These are phyloP conservation scores for Gymnobelideus leadbeateri DNA, from an alignment of 2,113 vertebrate species.

Conservation along the genomic window DNA sequence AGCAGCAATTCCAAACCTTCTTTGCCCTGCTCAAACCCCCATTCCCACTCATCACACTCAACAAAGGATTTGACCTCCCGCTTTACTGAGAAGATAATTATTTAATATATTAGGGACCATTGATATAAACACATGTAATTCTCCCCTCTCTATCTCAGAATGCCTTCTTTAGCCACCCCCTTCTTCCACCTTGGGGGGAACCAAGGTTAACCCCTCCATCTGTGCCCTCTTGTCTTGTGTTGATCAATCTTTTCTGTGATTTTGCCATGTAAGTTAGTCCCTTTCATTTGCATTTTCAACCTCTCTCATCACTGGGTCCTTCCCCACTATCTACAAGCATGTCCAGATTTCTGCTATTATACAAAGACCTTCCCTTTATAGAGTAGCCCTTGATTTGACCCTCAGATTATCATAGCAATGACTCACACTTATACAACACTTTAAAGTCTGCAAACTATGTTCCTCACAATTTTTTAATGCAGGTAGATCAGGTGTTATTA, in stretches of 20 bases:
- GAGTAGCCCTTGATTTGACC: not conserved
- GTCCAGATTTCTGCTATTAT: not conserved
- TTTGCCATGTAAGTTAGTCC: not conserved
- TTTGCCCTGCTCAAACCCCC: not conserved
- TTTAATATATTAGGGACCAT: not conserved
- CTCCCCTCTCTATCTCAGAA: not conserved
- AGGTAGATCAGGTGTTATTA: not conserved
- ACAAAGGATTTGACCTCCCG: no score
- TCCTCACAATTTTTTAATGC: not conserved
- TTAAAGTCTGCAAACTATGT: not conserved
- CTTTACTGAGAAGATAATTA: not conserved
- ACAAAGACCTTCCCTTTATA: not conserved
- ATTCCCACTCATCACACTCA: not conserved
- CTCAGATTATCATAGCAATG: not conserved
- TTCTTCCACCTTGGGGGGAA: not conserved
- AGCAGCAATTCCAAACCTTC: not conserved
- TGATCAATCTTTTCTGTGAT: not conserved
- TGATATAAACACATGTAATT: not conserved
- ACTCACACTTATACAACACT: not conserved
- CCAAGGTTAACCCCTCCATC: not conserved
- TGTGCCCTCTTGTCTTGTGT: not conserved
- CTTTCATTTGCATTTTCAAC: not conserved
- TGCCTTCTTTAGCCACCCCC: not conserved
- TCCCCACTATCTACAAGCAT: not conserved
- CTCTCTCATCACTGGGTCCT: not conserved